A percentile compares a stretch with the other conserved stretches of the same genome.
These are phyloP conservation scores for Ammodytes marinus DNA, from an alignment of 2,113 vertebrate genomes.

Conservation along the genomic window DNA sequence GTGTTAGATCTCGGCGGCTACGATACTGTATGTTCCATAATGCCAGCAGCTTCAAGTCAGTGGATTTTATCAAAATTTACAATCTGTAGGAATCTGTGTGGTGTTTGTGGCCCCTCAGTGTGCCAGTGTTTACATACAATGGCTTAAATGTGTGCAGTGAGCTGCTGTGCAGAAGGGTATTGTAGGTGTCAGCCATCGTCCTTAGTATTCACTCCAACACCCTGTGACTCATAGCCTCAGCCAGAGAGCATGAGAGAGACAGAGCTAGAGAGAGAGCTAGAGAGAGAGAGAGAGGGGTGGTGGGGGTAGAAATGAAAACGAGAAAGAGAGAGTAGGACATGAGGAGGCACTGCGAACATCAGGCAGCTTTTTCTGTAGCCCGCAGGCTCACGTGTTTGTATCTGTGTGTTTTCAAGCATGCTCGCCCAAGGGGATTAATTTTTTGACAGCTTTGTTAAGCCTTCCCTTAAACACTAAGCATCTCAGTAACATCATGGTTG, in stretches of 20 bases:
- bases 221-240: slow-evolving; percentile 84
- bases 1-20: neutral
- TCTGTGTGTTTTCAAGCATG: slow-evolving; percentile 70
- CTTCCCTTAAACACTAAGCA: slow-evolving; percentile 64
- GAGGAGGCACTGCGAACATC: slow-evolving; percentile 74
- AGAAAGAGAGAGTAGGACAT: slow-evolving; percentile 55
- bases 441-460: slow-evolving; percentile 82
- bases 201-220: slow-evolving; percentile 87
- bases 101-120: slow-evolving; percentile 44
- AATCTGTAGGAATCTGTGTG: slow-evolving; percentile 24
- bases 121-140: slow-evolving; percentile 65
- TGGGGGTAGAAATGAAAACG: slow-evolving; percentile 50
- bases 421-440: slow-evolving; percentile 75
- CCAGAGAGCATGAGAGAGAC: slow-evolving; percentile 66
- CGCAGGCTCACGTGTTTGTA: slow-evolving; percentile 72
- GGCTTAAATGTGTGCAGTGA: slow-evolving; percentile 48
- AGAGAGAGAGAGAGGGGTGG: slow-evolving; percentile 35
- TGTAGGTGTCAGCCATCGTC: slow-evolving; percentile 79
- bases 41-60: neutral
- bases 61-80: slow-evolving; percentile 17
- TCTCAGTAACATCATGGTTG: slow-evolving; percentile 57
- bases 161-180: slow-evolving; percentile 68
- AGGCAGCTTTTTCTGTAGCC: slow-evolving; percentile 71
- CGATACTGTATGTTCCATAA: slow-evolving; percentile 1
- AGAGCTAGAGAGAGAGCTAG: slow-evolving; percentile 34